Evolutionary conservation across 2,797 vertebrate genomes (phyloP), one percentile per base, ranked within the genome.

Genomic region (Lacerta bilineata): DNA sequence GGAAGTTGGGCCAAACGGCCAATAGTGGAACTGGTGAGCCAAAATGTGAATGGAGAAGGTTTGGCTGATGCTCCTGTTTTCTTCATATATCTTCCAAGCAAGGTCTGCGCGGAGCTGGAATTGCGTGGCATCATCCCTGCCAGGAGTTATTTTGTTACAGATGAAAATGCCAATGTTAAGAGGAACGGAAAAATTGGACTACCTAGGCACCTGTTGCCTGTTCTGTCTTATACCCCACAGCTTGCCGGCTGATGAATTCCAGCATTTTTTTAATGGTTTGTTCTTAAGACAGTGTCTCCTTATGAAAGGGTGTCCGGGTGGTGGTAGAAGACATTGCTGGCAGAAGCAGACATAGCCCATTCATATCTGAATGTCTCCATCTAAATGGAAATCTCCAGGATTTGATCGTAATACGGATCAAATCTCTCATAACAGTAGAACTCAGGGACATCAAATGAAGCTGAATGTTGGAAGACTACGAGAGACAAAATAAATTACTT

Each of bases 81-180:
- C n/a, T 76, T 8, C 80, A 20, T 11, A 0, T 8, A 83, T 50
- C n/a, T 1, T 23, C 2, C 0, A 0, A 68, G n/a, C 80, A 83
- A 82, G 59, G 29, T 71, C 88, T 89, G 66, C 8, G 23, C 29
- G 39, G 25, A 77, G 41, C 0, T 64, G 41, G 39, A 85, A 85
- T 55, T 0, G 87, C 5, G 0, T 93, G 91, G 90, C 79, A 84
- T 78, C 91, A 84, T 74, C 87, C 88, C 93, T 90, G 83, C 87
- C 80, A 72, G 0, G 20, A 59, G 74, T 91, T 92, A 71, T 88
- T 91, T 85, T 77, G 81, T 94, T 92, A 91, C 91, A 91, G 33
- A 59, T 3, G 71, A 91, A 59, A 27, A 50, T 87, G 91, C 82
- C 78, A 93, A 91, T 66, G 55, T 91, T 87, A 41, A 89, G 92